These are phyloP conservation scores for Synanthedon tipuliformis DNA, from an alignment of 2,888 invertebrate genomes.

Conservation along the genomic window DNA sequence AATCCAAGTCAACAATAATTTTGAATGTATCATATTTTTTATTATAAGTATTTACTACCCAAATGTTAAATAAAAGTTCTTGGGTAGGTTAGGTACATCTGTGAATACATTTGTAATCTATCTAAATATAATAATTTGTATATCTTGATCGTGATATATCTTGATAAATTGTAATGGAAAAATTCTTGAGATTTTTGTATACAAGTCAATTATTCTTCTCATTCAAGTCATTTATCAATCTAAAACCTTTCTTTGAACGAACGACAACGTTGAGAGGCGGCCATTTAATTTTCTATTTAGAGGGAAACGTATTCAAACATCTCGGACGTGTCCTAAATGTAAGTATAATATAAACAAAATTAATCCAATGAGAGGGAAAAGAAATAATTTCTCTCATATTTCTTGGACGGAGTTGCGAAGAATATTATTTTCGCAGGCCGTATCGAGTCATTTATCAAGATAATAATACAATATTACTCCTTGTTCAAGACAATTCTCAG, in stretches of 20 bases:
- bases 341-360: not conserved
- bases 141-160: too few species aligned
- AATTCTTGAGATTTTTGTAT: too few species aligned
- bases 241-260: not conserved
- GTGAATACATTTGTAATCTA: too few species aligned
- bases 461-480: not conserved
- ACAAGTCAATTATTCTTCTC: too few species aligned
- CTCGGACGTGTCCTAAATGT: not conserved
- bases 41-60: too few species aligned
- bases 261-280: not conserved
- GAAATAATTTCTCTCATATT: not conserved
- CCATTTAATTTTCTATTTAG: not conserved
- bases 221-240: not conserved
- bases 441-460: not conserved
- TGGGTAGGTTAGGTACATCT: too few species aligned
- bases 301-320: not conserved
- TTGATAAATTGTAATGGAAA: too few species aligned
- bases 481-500: not conserved
- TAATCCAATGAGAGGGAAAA: not conserved
- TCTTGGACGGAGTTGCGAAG: not conserved
- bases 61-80: too few species aligned
- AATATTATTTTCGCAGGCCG: not conserved
- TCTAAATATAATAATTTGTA: too few species aligned
- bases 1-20: too few species aligned
- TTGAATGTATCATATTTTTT: too few species aligned